Base-by-base conservation (phyloP, 1,140 invertebrate species). In the Parasteatoda tepidariorum region DNA sequence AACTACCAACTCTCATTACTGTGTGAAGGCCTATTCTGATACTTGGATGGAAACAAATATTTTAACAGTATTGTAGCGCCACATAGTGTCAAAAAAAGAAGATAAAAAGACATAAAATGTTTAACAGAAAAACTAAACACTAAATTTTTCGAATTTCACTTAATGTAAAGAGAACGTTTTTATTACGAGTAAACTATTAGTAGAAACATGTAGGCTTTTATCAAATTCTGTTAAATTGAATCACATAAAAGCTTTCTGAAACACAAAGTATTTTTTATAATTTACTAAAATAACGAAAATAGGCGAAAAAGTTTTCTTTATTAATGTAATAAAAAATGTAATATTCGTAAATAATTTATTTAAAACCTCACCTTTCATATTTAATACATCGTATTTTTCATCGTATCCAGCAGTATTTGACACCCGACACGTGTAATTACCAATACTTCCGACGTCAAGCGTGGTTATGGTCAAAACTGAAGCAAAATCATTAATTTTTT, bases 401-500 rank as follows among this genome's bases (percentile, higher is more conserved):
- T 78, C 74, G 4, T 22, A 24, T n/a, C 74, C 86, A 3, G 61
- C 85, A 24, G 33, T 30, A 59, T 86, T 86, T 15, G 57, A 26
- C 5, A 83, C 86, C 13, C 73, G n/a, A 59, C 86, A 86, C 6
- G 85, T 84, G 28, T 86, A 85, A 41, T 86, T 86, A 0, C 86
- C 86, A 48, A 78, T 85, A 41, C 86, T 85, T 59, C 38, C 30
- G 3, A 70, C 24, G 15, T 64, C 28, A 11, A 85, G 33, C 7
- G 54, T 61, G 15, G 18, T 22, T 55, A 86, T 85, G 15, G 48
- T 68, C 11, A 78, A 6, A 2, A 30, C 54, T 13, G 74, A 64
- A 0, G 9, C 41, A 48, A 30, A 78, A 15, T 78, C 74, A n/a
- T 66, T 38, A 7, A 66, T 0, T 1, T 5, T n/a, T 70, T 68